These are phyloP conservation scores for Triplophysa yarkandensis DNA, from an alignment of 2,797 vertebrate genomes.

Conservation along the genomic window DNA sequence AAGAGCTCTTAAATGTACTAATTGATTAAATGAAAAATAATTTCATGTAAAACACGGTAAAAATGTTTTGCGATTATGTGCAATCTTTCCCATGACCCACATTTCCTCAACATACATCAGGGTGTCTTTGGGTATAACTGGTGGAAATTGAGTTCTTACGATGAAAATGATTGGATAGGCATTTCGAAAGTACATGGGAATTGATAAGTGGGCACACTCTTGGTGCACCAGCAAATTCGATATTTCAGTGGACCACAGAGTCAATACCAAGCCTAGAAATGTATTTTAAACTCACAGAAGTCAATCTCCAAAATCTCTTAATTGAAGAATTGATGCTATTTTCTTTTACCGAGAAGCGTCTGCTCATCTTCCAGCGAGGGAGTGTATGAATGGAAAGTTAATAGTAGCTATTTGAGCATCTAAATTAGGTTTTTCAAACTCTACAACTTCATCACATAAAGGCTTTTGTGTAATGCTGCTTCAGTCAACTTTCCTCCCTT, in stretches of 20 bases:
- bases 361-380: background rate
- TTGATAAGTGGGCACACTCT: conserved; percentile 2
- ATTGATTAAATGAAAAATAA: too few relatives aligned
- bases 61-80: too few relatives aligned
- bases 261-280: conserved; percentile 29
- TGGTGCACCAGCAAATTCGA: background rate
- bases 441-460: conserved; percentile 72
- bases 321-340: conserved; percentile 21
- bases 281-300: conserved; percentile 16
- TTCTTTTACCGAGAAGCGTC: conserved; percentile 27
- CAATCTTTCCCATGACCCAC: background rate
- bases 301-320: conserved; percentile 30
- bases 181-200: conserved; percentile 1
- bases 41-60: too few relatives aligned
- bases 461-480: conserved; percentile 58
- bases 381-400: conserved; percentile 66
- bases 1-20: too few relatives aligned
- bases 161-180: conserved; percentile 5
- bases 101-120: background rate
- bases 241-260: background rate
- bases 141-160: conserved; percentile 19
- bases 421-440: conserved; percentile 77
- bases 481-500: conserved; percentile 11
- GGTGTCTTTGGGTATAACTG: background rate
- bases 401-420: conserved; percentile 77